Conservation (phyloP, 2,113 vertebrate species). For the Cyprinodon tularosa region DNA sequence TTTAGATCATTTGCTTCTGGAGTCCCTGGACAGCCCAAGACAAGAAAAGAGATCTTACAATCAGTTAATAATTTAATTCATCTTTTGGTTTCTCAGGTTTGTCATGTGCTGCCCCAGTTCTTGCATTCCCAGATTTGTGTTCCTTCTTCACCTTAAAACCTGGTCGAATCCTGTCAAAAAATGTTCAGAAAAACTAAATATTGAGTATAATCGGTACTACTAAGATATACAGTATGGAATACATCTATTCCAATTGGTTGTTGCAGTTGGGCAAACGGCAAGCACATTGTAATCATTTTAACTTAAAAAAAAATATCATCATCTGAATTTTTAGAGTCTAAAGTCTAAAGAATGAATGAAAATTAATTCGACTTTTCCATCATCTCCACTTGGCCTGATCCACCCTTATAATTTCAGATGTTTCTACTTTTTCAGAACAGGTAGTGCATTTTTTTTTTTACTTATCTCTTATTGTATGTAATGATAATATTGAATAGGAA, state of each 20-base stretch:
- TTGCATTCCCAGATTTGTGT: no score
- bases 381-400: no score
- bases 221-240: no score
- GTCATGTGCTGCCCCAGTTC: no score
- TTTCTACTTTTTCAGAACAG: no score
- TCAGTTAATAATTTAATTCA: no score
- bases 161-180: no score
- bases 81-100: no score
- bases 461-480: not conserved
- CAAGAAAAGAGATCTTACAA: not conserved
- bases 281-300: not conserved
- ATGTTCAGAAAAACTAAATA: no score
- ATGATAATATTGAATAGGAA: not conserved
- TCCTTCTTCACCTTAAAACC: not conserved
- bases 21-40: not conserved
- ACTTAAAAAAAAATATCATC: not conserved
- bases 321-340: not conserved
- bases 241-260: not conserved
- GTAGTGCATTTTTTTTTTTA: no score
- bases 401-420: no score
- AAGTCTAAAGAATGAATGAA: not conserved
- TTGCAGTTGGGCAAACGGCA: not conserved
- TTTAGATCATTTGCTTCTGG: not conserved
- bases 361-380: not conserved
- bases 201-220: no score